Percentiles rank a stretch among this genome's conserved stretches.
phyloP scores from a whole-genome alignment of 2,797 vertebrate genomes.

The Siniperca scherzeri region DNA sequence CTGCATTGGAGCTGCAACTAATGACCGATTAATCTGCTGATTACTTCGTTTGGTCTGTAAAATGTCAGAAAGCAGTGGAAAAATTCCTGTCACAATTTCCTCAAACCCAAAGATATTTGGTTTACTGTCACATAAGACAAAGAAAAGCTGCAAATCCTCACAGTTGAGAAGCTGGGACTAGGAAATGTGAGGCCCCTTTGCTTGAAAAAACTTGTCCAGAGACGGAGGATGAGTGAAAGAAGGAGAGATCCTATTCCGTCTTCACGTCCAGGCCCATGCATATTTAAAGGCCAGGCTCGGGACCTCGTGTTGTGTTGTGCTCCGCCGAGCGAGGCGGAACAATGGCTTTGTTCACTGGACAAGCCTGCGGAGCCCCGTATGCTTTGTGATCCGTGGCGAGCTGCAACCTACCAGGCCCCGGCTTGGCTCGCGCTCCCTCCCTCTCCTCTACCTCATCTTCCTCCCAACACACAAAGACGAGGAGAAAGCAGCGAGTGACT shows the following conservation, averaged over 20 bases:
- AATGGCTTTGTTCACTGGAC: slow-evolving; percentile 63
- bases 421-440: slow-evolving; percentile 30
- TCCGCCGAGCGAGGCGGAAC: slow-evolving; percentile 37
- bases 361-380: slow-evolving; percentile 44
- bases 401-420: slow-evolving; percentile 65
- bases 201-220: background rate
- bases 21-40: too few species aligned
- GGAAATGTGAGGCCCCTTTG: background rate
- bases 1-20: too few species aligned
- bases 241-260: slow-evolving; percentile 20
- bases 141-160: background rate
- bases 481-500: slow-evolving; percentile 11
- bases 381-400: slow-evolving; percentile 54
- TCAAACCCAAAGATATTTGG: background rate
- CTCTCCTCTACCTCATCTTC: slow-evolving; percentile 9
- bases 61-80: too few species aligned
- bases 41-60: too few species aligned
- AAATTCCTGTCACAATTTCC: too few species aligned
- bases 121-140: background rate
- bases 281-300: slow-evolving; percentile 33
- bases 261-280: slow-evolving; percentile 37
- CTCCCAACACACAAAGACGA: slow-evolving; percentile 26
- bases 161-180: background rate
- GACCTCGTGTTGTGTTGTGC: slow-evolving; percentile 49
- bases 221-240: slow-evolving; percentile 12